Base-by-base conservation (phyloP, 92 coral and sea anemone genomes). In the Epizoanthus illoricatus region DNA sequence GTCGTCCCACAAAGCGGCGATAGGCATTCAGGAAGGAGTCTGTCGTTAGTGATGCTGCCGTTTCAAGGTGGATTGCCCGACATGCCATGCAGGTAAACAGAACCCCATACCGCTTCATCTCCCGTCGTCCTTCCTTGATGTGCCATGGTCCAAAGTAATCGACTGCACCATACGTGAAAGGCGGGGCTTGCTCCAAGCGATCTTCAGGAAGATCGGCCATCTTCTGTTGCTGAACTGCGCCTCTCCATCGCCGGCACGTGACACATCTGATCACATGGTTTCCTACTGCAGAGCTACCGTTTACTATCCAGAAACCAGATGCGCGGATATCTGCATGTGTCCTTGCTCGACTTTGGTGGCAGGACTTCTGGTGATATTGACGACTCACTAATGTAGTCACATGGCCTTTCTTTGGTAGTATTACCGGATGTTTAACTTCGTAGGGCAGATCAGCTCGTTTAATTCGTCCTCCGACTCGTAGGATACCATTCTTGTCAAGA, bases 61-160 rank as follows among this genome's bases (percentile, higher is more conserved):
- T 28, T 28, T 28, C 78, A 0, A 72, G 59, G 19, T 72, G 78
- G 57, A 72, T 72, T 19, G 78, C 61, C 2, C 61, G 78, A 36
- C 56, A 72, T 42, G 12, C 20, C 78, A 72, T 72, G 21, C 78
- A 72, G 5, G 78, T 72, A 39, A 72, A 72, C 52, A 72, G 76
- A 52, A 72, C 57, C 3, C 78, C 78, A 2, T 72, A 72, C 1
- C 78, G 61, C 49, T 72, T 72, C 78, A 72, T 11, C 61, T 72
- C 78, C 78, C 49, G 41, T 33, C 59, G 40, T 54, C 78, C 78
- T 72, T 72, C 78, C 57, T 72, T 72, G 40, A 72, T 72, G 21
- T 28, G 33, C 33, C 33, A 28, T 28, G 36, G 36, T 28, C 36
- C 36, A 28, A 28, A 28, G 36, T 28, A 7, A 19, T 59, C 78